Conservation (phyloP, 92 coral and sea anemone species). For the Zoanthus solanderi region DNA sequence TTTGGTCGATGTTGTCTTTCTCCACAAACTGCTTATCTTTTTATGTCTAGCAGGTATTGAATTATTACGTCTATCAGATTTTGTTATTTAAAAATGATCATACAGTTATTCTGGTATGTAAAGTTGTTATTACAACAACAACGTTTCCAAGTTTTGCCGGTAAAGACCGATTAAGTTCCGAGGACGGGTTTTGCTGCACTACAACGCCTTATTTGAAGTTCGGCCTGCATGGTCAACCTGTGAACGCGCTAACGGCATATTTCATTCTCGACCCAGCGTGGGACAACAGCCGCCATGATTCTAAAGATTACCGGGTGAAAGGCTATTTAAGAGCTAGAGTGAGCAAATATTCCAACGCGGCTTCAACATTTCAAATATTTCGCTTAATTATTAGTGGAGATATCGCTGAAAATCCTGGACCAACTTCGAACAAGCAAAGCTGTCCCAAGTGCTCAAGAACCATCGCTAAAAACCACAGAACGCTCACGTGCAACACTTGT, state of each 20-base stretch:
- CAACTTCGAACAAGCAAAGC: slow-evolving; percentile 38
- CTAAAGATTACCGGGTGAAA: slow-evolving; percentile 40
- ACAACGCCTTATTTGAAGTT: slow-evolving; percentile 18
- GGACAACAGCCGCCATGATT: slow-evolving; percentile 42
- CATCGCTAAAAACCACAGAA: slow-evolving; percentile 44
- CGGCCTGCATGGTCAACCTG: slow-evolving; percentile 1
- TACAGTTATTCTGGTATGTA: no score
- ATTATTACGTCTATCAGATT: no score
- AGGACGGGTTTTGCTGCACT: slow-evolving; percentile 37
- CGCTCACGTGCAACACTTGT: slow-evolving; percentile 34
- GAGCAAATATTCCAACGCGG: slow-evolving; percentile 45
- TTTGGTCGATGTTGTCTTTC: no score
- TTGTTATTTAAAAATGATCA: no score
- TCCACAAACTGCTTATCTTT: no score
- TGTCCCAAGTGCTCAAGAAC: slow-evolving; percentile 48
- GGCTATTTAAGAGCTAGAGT: slow-evolving; percentile 36
- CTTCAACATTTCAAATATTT: slow-evolving; percentile 35
- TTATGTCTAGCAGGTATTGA: no score
- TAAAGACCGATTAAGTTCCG: slow-evolving; percentile 28
- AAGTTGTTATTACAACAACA: no score
- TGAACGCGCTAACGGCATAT: slow-evolving; percentile 36
- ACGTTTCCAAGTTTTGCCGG: no score
- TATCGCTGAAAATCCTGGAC: slow-evolving; percentile 33
- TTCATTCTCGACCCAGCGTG: slow-evolving; percentile 32
- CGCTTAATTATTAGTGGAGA: slow-evolving; percentile 29